Conservation (phyloP, 2,113 vertebrate species). For the Erythrocercus mccallii region DNA sequence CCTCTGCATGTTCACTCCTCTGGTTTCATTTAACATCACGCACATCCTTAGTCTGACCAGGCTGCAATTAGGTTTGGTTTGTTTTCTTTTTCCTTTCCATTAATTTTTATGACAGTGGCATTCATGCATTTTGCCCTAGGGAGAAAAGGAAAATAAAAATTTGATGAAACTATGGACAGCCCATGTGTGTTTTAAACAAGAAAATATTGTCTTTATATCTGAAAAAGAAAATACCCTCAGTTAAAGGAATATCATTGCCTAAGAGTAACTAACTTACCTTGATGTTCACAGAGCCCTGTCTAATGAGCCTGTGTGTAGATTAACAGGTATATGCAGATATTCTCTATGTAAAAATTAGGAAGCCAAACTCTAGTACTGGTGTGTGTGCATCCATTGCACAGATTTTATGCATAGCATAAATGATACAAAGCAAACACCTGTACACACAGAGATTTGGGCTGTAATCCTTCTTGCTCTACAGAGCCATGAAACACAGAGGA, state of each 20-base stretch:
- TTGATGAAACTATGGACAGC: background rate
- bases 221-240: background rate
- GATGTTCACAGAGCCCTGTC: background rate
- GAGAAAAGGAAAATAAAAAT: constrained; percentile 34
- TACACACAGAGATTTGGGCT: background rate
- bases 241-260: background rate
- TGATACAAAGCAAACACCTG: background rate
- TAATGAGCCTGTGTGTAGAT: background rate
- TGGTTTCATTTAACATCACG: constrained; percentile 23
- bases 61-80: constrained; percentile 22
- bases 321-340: background rate
- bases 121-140: constrained; percentile 8
- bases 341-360: background rate
- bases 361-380: background rate
- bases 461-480: background rate
- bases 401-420: background rate
- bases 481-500: background rate
- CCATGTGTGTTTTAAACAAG: background rate
- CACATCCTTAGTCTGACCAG: constrained; percentile 29
- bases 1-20: background rate
- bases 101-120: constrained; percentile 55
- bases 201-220: background rate
- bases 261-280: background rate
- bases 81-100: constrained; percentile 52
- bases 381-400: background rate